Conservation (phyloP, 2,797 vertebrate genomes). For the Nannoperca obscura region DNA sequence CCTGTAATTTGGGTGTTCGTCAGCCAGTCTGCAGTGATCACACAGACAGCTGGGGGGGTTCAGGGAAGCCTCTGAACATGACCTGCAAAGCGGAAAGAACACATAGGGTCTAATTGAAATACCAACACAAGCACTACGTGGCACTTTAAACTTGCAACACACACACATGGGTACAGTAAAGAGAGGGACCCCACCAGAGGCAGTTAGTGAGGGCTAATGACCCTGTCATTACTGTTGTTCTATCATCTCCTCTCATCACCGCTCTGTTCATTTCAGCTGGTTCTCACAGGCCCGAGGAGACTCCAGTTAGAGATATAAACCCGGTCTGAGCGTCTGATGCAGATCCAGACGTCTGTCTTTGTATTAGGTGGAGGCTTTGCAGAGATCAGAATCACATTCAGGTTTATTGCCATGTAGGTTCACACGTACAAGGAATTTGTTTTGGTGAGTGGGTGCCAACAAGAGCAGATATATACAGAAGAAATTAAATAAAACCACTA, state of each 20-base stretch:
- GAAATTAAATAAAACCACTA: too few relatives aligned
- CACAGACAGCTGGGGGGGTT: slow-evolving; percentile 47
- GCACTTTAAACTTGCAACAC: slow-evolving; percentile 63
- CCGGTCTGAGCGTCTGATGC: not conserved
- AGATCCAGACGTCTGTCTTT: not conserved
- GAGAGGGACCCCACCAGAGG: slow-evolving; percentile 61
- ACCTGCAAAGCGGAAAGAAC: slow-evolving; percentile 44
- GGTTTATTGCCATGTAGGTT: too few relatives aligned
- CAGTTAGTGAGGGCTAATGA: slow-evolving; percentile 66
- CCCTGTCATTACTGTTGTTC: slow-evolving; percentile 77
- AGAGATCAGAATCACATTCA: too few relatives aligned
- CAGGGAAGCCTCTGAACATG: slow-evolving; percentile 59
- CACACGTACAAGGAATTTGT: too few relatives aligned
- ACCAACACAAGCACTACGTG: slow-evolving; percentile 58
- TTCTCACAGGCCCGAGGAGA: slow-evolving; percentile 63
- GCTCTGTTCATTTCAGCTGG: slow-evolving; percentile 49
- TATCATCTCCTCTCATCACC: slow-evolving; percentile 66
- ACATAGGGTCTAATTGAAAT: slow-evolving; percentile 80
- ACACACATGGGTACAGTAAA: slow-evolving; percentile 44
- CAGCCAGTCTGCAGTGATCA: slow-evolving; percentile 62
- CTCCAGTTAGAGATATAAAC: not conserved
- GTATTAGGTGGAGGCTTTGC: not conserved
- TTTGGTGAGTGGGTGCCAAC: too few relatives aligned
- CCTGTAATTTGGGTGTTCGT: slow-evolving; percentile 81
- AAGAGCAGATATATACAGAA: too few relatives aligned